Evolutionary conservation across 2,113 vertebrate genomes (phyloP).

Genomic region (Colinus virginianus): DNA sequence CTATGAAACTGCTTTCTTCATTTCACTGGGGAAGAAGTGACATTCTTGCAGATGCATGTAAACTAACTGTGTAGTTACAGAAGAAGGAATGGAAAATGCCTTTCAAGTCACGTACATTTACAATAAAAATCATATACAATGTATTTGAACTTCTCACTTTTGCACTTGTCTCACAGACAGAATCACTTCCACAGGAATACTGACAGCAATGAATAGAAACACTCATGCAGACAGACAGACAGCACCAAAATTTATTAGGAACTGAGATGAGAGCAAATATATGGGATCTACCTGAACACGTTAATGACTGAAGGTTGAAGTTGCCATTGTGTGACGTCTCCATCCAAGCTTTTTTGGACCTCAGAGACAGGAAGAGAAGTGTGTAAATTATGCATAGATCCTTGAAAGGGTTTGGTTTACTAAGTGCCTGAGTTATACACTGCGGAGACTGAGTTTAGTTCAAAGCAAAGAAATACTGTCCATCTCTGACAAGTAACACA

Average conservation of each 20-base stretch:
- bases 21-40: neutral
- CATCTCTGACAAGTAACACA: neutral
- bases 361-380: neutral
- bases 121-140: neutral
- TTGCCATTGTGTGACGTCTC: neutral
- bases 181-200: neutral
- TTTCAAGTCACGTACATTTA: neutral
- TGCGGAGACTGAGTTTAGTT: neutral
- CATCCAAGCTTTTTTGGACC: neutral
- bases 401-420: neutral
- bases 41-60: neutral
- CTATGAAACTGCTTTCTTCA: conserved; percentile 1
- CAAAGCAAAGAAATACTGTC: neutral
- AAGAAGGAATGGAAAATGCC: neutral
- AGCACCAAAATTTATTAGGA: neutral
- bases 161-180: neutral
- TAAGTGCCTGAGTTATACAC: neutral
- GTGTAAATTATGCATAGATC: neutral
- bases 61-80: neutral
- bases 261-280: neutral
- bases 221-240: neutral
- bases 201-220: neutral
- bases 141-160: neutral
- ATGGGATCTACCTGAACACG: neutral
- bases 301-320: neutral